A percentile compares a stretch with the other conserved stretches of the same genome.
Conservation (phyloP, 1,140 invertebrate genomes). For the Laodelphax striatellus region DNA sequence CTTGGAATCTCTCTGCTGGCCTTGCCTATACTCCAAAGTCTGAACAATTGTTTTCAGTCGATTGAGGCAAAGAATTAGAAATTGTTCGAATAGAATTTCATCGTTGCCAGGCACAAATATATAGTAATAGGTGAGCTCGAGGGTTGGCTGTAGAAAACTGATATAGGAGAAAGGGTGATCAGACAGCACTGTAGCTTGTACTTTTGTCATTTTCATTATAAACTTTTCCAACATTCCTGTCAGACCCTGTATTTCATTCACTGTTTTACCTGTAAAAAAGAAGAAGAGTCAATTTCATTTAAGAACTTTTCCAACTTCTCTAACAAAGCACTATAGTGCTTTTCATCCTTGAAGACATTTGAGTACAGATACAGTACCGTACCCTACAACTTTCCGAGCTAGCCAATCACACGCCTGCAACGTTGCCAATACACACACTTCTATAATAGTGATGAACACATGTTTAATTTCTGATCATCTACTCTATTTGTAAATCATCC, state of each 20-base stretch:
- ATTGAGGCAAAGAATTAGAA: constrained; percentile 82
- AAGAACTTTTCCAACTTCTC: no score
- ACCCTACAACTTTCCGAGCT: no score
- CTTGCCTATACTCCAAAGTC: constrained; percentile 39
- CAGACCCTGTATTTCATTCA: constrained; percentile 33
- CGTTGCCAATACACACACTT: no score
- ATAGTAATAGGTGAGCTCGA: constrained; percentile 75
- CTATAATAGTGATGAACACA: no score
- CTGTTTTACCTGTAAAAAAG: constrained; percentile 43
- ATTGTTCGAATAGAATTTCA: constrained; percentile 64
- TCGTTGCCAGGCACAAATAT: constrained; percentile 73
- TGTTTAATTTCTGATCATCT: no score
- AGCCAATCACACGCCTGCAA: no score
- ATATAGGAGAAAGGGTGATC: constrained; percentile 66
- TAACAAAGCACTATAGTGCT: no score
- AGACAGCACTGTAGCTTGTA: constrained; percentile 60
- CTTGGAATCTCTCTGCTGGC: no score
- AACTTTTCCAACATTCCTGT: constrained; percentile 63
- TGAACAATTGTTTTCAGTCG: constrained; percentile 61
- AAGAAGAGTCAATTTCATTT: no score
- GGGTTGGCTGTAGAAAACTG: constrained; percentile 58
- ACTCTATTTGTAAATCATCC: no score
- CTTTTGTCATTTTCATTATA: constrained; percentile 66
- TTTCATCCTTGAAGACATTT: no score
- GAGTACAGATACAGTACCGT: no score